phyloP scores from a whole-genome alignment of 2,888 invertebrate genomes.

The Acanthosepion pharaonis region DNA sequence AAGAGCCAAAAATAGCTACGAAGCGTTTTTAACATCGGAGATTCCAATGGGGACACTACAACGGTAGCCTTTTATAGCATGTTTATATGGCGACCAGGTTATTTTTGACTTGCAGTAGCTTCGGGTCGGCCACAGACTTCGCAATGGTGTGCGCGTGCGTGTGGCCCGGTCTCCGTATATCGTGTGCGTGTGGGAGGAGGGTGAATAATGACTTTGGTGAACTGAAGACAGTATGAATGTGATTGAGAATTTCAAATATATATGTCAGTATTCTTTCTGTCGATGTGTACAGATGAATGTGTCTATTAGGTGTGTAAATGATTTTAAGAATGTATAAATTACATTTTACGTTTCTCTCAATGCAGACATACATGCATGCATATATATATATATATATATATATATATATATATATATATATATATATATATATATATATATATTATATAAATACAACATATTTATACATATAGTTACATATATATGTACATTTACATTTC shows the following conservation, averaged over 20 bases:
- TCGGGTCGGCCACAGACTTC: background rate
- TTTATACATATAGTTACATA: too few species aligned
- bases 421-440: too few species aligned
- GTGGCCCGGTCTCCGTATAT: background rate
- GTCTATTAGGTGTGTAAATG: background rate
- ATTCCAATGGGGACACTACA: constrained; percentile 38
- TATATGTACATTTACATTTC: too few species aligned
- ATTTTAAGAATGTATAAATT: background rate
- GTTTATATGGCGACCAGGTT: constrained; percentile 43
- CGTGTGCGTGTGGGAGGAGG: background rate
- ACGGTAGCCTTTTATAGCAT: constrained; percentile 43
- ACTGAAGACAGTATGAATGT: background rate
- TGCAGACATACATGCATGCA: too few species aligned
- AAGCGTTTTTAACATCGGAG: constrained; percentile 44
- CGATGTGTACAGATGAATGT: background rate
- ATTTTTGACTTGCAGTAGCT: background rate
- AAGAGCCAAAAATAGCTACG: constrained; percentile 46
- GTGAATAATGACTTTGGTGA: background rate
- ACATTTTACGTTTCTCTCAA: background rate
- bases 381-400: too few species aligned
- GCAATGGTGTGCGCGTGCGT: background rate
- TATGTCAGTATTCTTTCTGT: background rate
- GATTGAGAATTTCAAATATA: background rate
- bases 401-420: too few species aligned
- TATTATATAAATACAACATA: too few species aligned